These are phyloP conservation scores for Myzus persicae DNA, from an alignment of 1,140 invertebrate species.

Conservation along the genomic window DNA sequence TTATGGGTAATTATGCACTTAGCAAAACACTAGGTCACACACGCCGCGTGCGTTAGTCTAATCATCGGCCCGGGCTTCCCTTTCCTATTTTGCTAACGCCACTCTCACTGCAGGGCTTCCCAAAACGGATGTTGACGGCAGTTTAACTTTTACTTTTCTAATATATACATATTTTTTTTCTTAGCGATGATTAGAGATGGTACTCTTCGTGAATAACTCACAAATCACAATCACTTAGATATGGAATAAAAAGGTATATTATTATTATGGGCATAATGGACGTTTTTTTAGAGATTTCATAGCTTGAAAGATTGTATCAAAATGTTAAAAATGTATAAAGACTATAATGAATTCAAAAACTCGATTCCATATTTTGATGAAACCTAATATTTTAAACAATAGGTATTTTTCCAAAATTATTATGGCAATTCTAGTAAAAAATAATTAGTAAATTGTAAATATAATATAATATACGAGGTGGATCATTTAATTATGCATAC, in stretches of 20 bases:
- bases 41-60: background rate
- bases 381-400: background rate
- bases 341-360: background rate
- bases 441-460: too few species aligned
- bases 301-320: background rate
- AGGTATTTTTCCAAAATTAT: background rate
- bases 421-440: background rate
- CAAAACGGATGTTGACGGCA: background rate
- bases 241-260: too few species aligned
- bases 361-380: background rate
- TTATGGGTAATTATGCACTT: constrained; percentile 33
- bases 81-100: background rate
- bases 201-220: background rate
- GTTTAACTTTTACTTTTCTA: background rate
- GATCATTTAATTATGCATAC: background rate
- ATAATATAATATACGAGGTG: background rate
- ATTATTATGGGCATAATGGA: too few species aligned
- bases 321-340: background rate
- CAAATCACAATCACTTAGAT: background rate
- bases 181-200: background rate
- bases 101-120: constrained; percentile 1
- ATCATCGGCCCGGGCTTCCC: background rate
- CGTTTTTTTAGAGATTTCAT: background rate
- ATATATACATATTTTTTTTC: background rate
- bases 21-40: constrained; percentile 33